These are phyloP conservation scores for Phoxinus dragarum DNA, from an alignment of 2,797 vertebrate genomes.

Conservation along the genomic window DNA sequence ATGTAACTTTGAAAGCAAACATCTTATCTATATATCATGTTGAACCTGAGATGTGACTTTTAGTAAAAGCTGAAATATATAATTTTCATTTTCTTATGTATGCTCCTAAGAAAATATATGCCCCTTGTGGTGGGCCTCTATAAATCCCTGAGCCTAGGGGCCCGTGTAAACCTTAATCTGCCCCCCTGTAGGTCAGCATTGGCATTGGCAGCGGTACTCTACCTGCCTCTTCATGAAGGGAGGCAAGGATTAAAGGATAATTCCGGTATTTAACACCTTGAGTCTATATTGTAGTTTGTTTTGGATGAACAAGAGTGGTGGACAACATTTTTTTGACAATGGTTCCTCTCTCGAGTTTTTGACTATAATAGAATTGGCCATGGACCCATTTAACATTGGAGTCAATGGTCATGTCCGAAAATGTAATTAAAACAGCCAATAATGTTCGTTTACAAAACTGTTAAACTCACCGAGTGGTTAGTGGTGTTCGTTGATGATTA, in stretches of 20 bases:
- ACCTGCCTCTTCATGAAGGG: background rate
- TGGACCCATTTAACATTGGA: too few relatives aligned
- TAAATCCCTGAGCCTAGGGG: background rate
- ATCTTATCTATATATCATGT: background rate
- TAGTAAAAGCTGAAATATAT: background rate
- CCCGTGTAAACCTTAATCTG: background rate
- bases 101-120: background rate
- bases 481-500: too few relatives aligned
- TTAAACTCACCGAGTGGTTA: too few relatives aligned
- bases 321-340: too few relatives aligned
- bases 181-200: background rate
- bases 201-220: background rate
- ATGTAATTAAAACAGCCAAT: too few relatives aligned
- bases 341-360: too few relatives aligned
- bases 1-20: background rate
- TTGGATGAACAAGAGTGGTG: too few relatives aligned
- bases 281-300: too few relatives aligned
- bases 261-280: too few relatives aligned
- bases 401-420: too few relatives aligned
- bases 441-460: too few relatives aligned
- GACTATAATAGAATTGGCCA: too few relatives aligned
- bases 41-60: background rate
- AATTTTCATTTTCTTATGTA: background rate
- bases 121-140: background rate
- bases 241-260: background rate